A percentile compares a stretch with the other conserved stretches of the same genome.
phyloP scores from a whole-genome alignment of 1,140 invertebrate species.

The Neodiprion fabricii region DNA sequence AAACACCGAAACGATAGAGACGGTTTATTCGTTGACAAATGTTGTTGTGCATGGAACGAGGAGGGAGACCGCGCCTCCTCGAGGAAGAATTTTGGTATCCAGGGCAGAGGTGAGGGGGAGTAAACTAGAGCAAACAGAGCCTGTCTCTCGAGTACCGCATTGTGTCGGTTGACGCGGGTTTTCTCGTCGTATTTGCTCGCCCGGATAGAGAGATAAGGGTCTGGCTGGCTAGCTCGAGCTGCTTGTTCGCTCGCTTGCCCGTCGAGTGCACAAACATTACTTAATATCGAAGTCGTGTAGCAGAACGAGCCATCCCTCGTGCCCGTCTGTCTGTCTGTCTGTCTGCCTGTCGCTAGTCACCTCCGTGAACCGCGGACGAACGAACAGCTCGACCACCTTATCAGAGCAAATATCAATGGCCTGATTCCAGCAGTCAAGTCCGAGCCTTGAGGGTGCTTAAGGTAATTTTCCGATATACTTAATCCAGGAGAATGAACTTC shows the following conservation, averaged over 20 bases:
- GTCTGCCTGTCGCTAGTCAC: background rate
- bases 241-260: too few relatives aligned
- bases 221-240: slow-evolving; percentile 14
- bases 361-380: too few relatives aligned
- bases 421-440: slow-evolving; percentile 26
- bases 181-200: slow-evolving; percentile 50
- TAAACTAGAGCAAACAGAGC: slow-evolving; percentile 59
- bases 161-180: slow-evolving; percentile 39
- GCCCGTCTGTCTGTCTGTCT: slow-evolving; percentile 3
- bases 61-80: too few relatives aligned
- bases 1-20: slow-evolving; percentile 12
- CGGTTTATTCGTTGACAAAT: too few relatives aligned
- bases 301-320: slow-evolving; percentile 14
- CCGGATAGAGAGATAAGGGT: slow-evolving; percentile 46
- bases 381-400: slow-evolving; percentile 31
- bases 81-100: slow-evolving; percentile 15
- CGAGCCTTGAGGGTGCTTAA: too few relatives aligned
- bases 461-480: too few relatives aligned
- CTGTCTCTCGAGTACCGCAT: slow-evolving; percentile 23
- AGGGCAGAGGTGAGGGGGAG: slow-evolving; percentile 29
- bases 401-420: slow-evolving; percentile 47
- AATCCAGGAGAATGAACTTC: too few relatives aligned
- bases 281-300: slow-evolving; percentile 53
- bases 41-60: too few relatives aligned
- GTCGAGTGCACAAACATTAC: slow-evolving; percentile 50